Base-by-base conservation (phyloP, 2,888 invertebrate species). In the Lamproptera curius region DNA sequence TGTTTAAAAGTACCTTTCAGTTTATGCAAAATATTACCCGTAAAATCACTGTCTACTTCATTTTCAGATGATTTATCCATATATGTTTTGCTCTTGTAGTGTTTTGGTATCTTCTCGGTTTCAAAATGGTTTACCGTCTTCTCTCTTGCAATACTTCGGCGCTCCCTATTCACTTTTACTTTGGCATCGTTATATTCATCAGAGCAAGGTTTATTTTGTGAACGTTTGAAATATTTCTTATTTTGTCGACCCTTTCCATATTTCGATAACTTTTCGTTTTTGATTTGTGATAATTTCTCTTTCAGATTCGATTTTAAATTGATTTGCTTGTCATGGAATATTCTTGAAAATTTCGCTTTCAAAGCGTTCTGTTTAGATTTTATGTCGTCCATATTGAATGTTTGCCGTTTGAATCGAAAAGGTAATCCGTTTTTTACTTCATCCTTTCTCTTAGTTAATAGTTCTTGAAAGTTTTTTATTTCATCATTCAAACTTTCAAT, bases 21-120 rank as follows among this genome's bases (percentile, higher is more conserved):
- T 52, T 69, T 74, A 6, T 65, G 63, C 0, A 81, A 52, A 23
- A 82, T 65, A 36, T 72, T 75, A 57, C 68, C 70, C 1, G 76
- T 42, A 0, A 53, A 56, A 49, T 68, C 63, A 10, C 63, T 42
- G 2, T 73, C 64, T 15, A 78, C 62, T 56, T 77, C 70, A 37
- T 80, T 83, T 51, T 77, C 75, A 16, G 48, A 39, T 3, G 51
- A n/a, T 45, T 8, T 37, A 37, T 16, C 52, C 51, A 9, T 49
- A 17, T 15, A 50, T n/a, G n/a, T n/a, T n/a, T n/a, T n/a, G n/a
- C n/a, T n/a, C n/a, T n/a, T n/a, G n/a, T n/a, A n/a, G n/a, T n/a
- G n/a, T n/a, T n/a, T n/a, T n/a, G n/a, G n/a, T n/a, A n/a, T n/a
- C n/a, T n/a, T n/a, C 6, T 11, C 28, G 78, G 81, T 48, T 76